Percentiles rank a stretch among this genome's conserved stretches.
phyloP scores from a whole-genome alignment of 1,140 invertebrate genomes.

The Pseudoatta argentina region DNA sequence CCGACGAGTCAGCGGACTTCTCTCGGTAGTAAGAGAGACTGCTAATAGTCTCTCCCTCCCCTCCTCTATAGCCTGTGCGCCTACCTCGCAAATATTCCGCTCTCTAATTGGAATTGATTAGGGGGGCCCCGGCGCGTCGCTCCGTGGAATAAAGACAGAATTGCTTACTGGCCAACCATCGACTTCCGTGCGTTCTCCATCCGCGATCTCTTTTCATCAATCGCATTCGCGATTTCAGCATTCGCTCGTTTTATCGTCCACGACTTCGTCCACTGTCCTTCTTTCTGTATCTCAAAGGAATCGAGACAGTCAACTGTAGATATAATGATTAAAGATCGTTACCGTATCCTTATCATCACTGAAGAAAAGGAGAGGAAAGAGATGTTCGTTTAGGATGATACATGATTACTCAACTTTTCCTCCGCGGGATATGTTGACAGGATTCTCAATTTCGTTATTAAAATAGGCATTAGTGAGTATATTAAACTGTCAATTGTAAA shows the following conservation, averaged over 20 bases:
- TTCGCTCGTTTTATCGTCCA: background rate
- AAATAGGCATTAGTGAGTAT: background rate
- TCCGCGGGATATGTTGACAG: background rate
- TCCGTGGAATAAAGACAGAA: slow-evolving; percentile 83
- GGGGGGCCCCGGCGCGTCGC: slow-evolving; percentile 77
- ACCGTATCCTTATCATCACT: slow-evolving; percentile 32
- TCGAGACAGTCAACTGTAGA: slow-evolving; percentile 35
- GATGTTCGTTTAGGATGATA: background rate
- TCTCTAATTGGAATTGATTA: slow-evolving; percentile 87
- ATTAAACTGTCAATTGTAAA: background rate
- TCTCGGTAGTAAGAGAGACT: slow-evolving; percentile 82
- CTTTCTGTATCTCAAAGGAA: slow-evolving; percentile 59
- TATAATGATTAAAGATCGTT: slow-evolving; percentile 52
- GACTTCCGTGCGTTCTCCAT: slow-evolving; percentile 21
- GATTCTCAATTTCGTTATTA: slow-evolving; percentile 28
- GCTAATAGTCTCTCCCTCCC: slow-evolving; percentile 82
- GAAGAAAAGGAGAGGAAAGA: no score
- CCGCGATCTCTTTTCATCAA: slow-evolving; percentile 35
- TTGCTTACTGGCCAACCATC: slow-evolving; percentile 73
- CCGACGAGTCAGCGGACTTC: slow-evolving; percentile 76
- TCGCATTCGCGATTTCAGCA: background rate
- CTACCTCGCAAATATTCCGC: slow-evolving; percentile 85
- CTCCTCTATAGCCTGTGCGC: slow-evolving; percentile 74
- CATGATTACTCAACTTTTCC: background rate
- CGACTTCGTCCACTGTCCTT: background rate